These are phyloP conservation scores for Rhopalosiphum nymphaeae DNA, from an alignment of 2,888 invertebrate genomes.

Conservation along the genomic window DNA sequence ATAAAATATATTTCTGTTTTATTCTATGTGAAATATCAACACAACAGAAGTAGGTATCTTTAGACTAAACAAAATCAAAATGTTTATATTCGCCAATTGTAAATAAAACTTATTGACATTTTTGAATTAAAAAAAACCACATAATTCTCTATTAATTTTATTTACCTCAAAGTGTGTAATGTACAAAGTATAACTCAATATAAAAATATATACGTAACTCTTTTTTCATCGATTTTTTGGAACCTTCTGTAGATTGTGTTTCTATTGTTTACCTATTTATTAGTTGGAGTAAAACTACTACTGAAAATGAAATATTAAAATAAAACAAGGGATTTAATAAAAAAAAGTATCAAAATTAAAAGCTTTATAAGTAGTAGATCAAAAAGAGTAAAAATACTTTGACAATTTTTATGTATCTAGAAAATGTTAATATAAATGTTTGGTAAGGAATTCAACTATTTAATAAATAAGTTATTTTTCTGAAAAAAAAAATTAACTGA, in stretches of 20 bases:
- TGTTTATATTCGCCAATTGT: not conserved
- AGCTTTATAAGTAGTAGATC: too few species aligned
- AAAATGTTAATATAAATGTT: too few species aligned
- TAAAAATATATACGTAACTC: not conserved
- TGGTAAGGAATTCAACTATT: too few species aligned
- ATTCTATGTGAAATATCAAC: not conserved
- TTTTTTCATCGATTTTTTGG: not conserved
- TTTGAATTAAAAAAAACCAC: not conserved
- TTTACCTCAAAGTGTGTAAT: not conserved
- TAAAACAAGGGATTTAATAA: too few species aligned
- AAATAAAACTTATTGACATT: not conserved
- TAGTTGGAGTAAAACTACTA: too few species aligned
- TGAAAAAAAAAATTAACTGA: not conserved
- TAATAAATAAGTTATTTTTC: not conserved
- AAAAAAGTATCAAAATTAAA: too few species aligned
- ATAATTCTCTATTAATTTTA: not conserved
- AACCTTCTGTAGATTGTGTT: too few species aligned
- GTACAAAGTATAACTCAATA: not conserved
- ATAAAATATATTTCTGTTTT: not conserved
- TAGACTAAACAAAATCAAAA: not conserved
- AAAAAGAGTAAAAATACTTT: too few species aligned
- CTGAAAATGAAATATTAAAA: too few species aligned
- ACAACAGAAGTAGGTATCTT: not conserved
- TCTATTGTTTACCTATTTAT: too few species aligned
- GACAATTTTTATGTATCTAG: too few species aligned